Evolutionary conservation across 2,113 vertebrate species (phyloP), one percentile per base, ranked within the genome.

Genomic region (Fukomys damarensis): DNA sequence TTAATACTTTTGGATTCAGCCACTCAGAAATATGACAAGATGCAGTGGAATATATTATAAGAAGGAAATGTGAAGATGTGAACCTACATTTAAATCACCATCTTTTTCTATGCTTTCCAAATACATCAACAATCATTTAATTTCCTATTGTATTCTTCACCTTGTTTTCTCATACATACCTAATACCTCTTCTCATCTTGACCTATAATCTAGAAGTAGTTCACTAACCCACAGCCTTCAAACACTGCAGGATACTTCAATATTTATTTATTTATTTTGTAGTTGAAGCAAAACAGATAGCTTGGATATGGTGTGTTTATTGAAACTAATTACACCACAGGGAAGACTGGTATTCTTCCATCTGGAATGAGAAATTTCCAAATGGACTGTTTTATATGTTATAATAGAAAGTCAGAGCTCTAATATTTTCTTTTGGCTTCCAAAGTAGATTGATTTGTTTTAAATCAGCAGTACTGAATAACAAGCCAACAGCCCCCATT

Each of bases 41-140:
- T 88, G 12, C n/a, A 89, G 24, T 92, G 19, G 79, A 95, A 63
- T 95, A 96, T 86, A 88, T 65, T 32, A 5, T 61, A 66, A 93
- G 58, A 92, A 89, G 2, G 19, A 72, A 95, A 49, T 17, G 52
- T 91, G 5, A 72, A 93, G n/a, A 79, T 66, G 19, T 80, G 30
- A 89, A 77, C 5, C 58, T 81, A 11, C 32, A 93, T 90, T 94
- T 63, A 94, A 68, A 32, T n/a, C 20, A 84, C 58, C 1, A 91
- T 92, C 96, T 80, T 85, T 61, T 85, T 28, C 32, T 41, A 94
- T 6, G 28, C 11, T 96, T 96, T 68, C 61, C 66, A 95, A 65
- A 58, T 86, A 80, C 17, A 49, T 58, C 28, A 84, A 79, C 19
- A 86, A 79, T 58, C 24, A 65, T 68, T 87, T 96, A 84, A n/a